Conservation (phyloP, 2,888 invertebrate species). For the Brenthis daphne region DNA sequence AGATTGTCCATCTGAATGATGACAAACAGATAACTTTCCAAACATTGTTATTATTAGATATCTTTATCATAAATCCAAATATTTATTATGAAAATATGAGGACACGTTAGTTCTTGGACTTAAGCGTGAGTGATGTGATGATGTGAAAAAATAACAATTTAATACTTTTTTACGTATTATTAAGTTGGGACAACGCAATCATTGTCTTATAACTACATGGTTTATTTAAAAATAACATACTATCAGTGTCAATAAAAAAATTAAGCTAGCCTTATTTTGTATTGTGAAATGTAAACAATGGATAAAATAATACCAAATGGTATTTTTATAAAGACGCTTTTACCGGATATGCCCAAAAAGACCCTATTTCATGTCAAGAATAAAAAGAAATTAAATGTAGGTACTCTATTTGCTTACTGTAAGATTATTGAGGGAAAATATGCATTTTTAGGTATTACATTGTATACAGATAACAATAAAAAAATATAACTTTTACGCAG, state of each 20-base stretch:
- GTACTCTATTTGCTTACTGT: background rate
- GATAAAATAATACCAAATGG: slow-evolving; percentile 11
- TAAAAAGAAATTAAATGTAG: slow-evolving; percentile 19
- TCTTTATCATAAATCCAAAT: slow-evolving; percentile 17
- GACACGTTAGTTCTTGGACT: slow-evolving; percentile 17
- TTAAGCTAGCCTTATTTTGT: background rate
- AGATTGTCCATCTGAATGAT: background rate
- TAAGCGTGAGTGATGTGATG: background rate
- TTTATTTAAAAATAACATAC: too few relatives aligned
- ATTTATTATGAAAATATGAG: slow-evolving; percentile 23
- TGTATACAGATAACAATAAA: background rate
- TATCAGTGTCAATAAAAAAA: background rate
- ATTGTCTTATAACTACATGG: too few relatives aligned
- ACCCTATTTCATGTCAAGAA: slow-evolving; percentile 16
- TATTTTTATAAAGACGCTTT: slow-evolving; percentile 28
- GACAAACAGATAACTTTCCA: background rate
- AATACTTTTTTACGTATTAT: too few relatives aligned
- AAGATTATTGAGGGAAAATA: too few relatives aligned
- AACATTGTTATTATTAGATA: background rate
- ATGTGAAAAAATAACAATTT: too few relatives aligned
- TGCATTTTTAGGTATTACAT: too few relatives aligned
- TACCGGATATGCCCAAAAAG: slow-evolving; percentile 19
- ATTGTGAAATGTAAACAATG: slow-evolving; percentile 16
- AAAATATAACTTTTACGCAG: slow-evolving; percentile 46
- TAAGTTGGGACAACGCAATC: too few relatives aligned